Percentiles rank a stretch among this genome's conserved stretches.
These are phyloP conservation scores for Dascyllus trimaculatus DNA, from an alignment of 2,113 vertebrate genomes.

Conservation along the genomic window DNA sequence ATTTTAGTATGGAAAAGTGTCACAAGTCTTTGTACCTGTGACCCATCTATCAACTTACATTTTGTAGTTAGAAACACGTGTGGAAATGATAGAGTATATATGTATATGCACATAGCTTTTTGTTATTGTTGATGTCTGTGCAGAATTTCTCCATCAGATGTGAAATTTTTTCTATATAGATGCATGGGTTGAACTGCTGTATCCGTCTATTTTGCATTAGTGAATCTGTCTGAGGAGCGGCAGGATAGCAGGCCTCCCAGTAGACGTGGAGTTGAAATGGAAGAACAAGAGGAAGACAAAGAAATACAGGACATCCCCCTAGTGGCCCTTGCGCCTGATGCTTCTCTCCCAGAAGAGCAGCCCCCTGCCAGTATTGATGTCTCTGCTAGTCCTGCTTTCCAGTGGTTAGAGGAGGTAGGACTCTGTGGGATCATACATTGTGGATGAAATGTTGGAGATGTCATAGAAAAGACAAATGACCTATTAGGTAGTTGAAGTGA, in stretches of 20 bases:
- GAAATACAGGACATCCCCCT: conserved; percentile 47
- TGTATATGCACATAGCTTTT: not conserved
- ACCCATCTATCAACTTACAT: no score
- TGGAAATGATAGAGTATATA: no score
- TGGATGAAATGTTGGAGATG: not conserved
- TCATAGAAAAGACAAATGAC: not conserved
- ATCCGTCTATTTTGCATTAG: conserved; percentile 57
- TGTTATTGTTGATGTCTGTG: not conserved
- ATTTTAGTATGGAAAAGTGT: no score
- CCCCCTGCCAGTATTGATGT: conserved; percentile 46
- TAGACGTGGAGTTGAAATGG: conserved; percentile 29
- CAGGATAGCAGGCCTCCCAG: conserved; percentile 29
- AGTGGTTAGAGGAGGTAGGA: conserved; percentile 90
- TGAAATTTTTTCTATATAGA: not conserved
- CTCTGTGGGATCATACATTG: conserved; percentile 1
- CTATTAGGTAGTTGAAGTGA: not conserved
- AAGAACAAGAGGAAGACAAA: conserved; percentile 48
- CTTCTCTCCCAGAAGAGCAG: conserved; percentile 76
- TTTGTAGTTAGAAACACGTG: no score
- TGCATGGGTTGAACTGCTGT: not conserved
- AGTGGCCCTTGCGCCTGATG: conserved; percentile 74
- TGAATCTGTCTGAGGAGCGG: conserved; percentile 77
- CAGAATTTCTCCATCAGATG: not conserved
- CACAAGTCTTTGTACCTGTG: no score
- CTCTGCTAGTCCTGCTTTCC: conserved; percentile 83